These are phyloP conservation scores for Daubentonia madagascariensis DNA, from an alignment of 2,113 vertebrate species.

Conservation along the genomic window DNA sequence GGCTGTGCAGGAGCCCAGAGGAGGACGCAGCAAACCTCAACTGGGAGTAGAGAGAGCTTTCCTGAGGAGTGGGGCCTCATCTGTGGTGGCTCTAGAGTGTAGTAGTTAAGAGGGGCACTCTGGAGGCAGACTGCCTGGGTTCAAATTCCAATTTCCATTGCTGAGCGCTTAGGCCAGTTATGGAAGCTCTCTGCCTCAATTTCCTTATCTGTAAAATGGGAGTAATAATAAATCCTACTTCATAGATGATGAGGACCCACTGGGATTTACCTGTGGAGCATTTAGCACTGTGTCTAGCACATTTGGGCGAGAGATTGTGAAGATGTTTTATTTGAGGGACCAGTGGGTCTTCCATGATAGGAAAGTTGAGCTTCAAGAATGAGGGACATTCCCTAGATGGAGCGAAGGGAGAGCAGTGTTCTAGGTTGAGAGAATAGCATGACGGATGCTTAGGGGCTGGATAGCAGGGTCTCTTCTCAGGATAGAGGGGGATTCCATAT, in stretches of 20 bases:
- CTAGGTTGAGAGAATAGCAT: accelerated
- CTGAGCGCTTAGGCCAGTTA: neutral
- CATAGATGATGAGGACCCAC: neutral
- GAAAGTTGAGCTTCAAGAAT: neutral
- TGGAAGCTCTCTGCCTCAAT: neutral
- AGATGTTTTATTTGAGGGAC: neutral
- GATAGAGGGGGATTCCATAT: neutral
- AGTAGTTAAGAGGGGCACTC: neutral
- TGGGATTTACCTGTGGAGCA: neutral
- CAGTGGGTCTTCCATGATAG: neutral
- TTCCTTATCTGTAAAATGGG: neutral
- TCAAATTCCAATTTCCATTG: neutral
- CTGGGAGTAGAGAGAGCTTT: neutral
- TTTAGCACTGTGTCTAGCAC: neutral
- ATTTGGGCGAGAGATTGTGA: neutral
- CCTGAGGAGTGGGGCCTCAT: neutral
- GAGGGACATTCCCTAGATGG: neutral
- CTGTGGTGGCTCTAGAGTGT: neutral
- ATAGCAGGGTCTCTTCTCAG: neutral
- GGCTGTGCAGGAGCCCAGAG: neutral
- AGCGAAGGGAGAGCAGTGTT: neutral
- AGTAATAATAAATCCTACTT: neutral
- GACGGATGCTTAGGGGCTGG: accelerated
- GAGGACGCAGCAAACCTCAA: accelerated
- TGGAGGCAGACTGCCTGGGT: no score